Evolutionary conservation across 92 coral and sea anemone genomes (phyloP).

Genomic region (Epizoanthus fatuus): DNA sequence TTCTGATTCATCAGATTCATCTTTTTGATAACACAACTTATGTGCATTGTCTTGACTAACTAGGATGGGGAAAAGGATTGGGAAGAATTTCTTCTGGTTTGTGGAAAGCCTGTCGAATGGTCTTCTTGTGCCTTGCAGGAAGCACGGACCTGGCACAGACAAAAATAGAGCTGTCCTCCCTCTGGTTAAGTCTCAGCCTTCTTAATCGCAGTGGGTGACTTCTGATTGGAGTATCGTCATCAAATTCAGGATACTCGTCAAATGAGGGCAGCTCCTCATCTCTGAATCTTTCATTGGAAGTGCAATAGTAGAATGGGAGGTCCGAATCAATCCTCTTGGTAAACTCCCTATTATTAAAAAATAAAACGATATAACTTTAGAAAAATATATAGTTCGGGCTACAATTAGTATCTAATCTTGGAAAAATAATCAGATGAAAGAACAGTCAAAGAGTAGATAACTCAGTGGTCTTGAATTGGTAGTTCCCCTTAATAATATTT

Average conservation of each 20-base stretch:
- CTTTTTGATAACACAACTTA: no score
- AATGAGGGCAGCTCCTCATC: constrained; percentile 39
- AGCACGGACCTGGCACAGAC: constrained; percentile 33
- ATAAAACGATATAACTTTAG: neutral
- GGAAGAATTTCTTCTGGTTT: constrained; percentile 46
- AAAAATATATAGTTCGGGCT: no score
- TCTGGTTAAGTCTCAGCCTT: constrained; percentile 34
- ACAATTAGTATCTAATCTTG: no score
- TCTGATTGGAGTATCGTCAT: neutral
- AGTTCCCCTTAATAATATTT: no score
- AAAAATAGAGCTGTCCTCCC: constrained; percentile 53
- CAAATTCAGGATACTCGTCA: constrained; percentile 36
- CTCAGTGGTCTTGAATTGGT: no score
- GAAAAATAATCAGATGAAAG: no score
- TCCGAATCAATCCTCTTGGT: constrained; percentile 6
- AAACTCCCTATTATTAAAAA: constrained; percentile 9
- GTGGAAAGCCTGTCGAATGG: constrained; percentile 35
- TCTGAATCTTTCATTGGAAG: constrained; percentile 8
- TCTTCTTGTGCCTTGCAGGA: constrained; percentile 33
- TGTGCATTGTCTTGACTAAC: neutral
- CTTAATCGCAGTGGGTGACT: constrained; percentile 27
- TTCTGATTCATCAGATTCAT: no score
- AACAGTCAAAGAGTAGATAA: no score
- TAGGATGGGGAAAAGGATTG: neutral
- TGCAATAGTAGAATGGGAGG: constrained; percentile 15